Conservation (phyloP, 2,888 invertebrate species). For the Cerastoderma edule region DNA sequence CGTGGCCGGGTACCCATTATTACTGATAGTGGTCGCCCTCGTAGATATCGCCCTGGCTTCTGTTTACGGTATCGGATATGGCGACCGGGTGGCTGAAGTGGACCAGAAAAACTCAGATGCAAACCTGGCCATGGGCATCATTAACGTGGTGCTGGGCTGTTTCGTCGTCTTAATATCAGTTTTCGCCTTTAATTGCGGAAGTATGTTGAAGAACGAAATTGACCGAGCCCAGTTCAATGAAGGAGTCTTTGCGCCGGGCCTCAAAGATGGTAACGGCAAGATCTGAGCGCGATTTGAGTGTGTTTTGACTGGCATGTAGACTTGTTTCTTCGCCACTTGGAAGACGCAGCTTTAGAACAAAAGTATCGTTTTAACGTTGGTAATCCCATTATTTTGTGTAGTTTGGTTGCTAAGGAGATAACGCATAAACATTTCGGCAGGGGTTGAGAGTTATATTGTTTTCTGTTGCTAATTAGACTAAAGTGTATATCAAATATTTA, state of each 20-base stretch:
- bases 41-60: not conserved
- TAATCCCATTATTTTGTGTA: no score
- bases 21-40: not conserved
- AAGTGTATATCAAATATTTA: no score
- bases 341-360: no score
- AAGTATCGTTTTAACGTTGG: no score
- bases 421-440: no score
- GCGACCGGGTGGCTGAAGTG: not conserved
- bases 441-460: no score
- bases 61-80: slow-evolving; percentile 4
- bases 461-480: no score
- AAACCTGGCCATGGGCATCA: slow-evolving; percentile 11
- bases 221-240: not conserved
- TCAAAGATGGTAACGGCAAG: no score
- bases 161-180: not conserved
- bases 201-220: not conserved
- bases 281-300: no score
- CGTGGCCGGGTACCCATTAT: not conserved
- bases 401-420: no score
- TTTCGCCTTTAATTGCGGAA: not conserved
- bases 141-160: not conserved
- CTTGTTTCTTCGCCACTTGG: no score
- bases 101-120: not conserved
- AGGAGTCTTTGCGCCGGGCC: slow-evolving; percentile 9
- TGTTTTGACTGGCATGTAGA: no score